Conservation (phyloP, 2,888 invertebrate genomes). For the Gortyna flavago region DNA sequence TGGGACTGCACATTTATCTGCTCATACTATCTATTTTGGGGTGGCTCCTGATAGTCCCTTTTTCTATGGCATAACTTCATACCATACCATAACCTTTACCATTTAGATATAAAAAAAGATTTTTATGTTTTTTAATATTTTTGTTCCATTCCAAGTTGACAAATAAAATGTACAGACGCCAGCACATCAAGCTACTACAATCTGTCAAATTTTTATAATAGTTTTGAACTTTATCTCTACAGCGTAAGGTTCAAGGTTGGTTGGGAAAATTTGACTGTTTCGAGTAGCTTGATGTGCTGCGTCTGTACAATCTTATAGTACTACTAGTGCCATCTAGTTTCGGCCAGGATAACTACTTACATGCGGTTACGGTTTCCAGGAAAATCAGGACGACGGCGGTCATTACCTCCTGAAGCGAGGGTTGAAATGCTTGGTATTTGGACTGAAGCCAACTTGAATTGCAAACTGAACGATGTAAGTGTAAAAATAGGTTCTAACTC, state of each 20-base stretch:
- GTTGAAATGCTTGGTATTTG: conserved; percentile 88
- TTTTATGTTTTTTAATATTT: too few species aligned
- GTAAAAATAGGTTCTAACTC: too few species aligned
- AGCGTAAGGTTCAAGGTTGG: too few species aligned
- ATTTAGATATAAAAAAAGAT: background rate
- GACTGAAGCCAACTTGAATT: conserved; percentile 88
- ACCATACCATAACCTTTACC: too few species aligned
- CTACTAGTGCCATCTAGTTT: conserved; percentile 65
- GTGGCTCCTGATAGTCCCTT: background rate
- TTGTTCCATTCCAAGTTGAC: too few species aligned
- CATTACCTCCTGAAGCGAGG: conserved; percentile 79
- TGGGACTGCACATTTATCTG: background rate
- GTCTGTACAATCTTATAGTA: background rate
- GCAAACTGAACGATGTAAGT: conserved; percentile 88
- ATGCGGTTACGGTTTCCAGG: conserved; percentile 66
- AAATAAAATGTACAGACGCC: background rate
- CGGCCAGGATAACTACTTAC: background rate
- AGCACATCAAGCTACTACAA: too few species aligned
- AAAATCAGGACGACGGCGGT: conserved; percentile 72
- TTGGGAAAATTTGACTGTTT: too few species aligned
- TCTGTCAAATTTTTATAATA: too few species aligned
- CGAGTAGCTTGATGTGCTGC: too few species aligned
- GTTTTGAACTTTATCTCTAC: too few species aligned
- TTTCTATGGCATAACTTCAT: too few species aligned
- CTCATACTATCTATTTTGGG: background rate